Evolutionary conservation across 2,797 vertebrate genomes (phyloP).

Genomic region (Prunella strophiata): DNA sequence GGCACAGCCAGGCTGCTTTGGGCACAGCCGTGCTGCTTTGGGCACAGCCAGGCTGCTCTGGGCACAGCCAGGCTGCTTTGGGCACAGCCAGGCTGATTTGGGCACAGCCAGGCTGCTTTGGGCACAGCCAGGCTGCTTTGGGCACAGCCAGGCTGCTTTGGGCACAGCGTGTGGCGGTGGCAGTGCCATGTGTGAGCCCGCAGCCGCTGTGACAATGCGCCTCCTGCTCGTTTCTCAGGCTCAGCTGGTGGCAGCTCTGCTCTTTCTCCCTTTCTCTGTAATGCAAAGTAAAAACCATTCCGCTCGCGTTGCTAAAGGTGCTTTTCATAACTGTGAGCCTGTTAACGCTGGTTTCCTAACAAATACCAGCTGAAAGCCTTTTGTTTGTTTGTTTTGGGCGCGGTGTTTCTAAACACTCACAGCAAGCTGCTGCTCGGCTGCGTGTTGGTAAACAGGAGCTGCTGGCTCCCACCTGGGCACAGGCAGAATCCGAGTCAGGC

Average conservation of each 20-base stretch:
- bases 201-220: not conserved
- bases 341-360: slow-evolving; percentile 14
- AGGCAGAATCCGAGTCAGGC: not conserved
- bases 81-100: no score
- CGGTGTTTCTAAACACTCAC: not conserved
- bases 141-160: no score
- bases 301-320: slow-evolving; percentile 1
- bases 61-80: no score
- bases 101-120: no score
- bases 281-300: not conserved
- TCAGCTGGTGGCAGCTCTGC: not conserved
- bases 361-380: slow-evolving; percentile 52
- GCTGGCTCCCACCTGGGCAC: not conserved
- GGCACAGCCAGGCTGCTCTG: no score
- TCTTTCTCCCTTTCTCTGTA: not conserved
- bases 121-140: no score
- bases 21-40: no score
- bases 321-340: not conserved
- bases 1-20: no score
- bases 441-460: not conserved
- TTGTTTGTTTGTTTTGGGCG: slow-evolving; percentile 48
- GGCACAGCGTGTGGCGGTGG: rapidly evolving
- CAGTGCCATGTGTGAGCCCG: rapidly evolving
- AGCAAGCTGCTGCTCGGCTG: not conserved
- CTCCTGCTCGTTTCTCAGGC: not conserved